Conservation (phyloP, 2,113 vertebrate species). For the Crotalus viridis region DNA sequence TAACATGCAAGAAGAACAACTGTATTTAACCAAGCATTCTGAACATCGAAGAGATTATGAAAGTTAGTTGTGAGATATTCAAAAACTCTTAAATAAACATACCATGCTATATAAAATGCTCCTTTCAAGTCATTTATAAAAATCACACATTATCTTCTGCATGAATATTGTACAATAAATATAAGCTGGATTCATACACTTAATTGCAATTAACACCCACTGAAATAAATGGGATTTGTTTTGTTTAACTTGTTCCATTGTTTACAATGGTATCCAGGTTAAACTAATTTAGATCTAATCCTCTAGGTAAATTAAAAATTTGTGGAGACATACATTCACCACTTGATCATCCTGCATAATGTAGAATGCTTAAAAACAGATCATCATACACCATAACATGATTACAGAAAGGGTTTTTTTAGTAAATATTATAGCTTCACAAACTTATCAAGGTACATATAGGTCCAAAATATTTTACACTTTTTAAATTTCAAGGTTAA, state of each 20-base stretch:
- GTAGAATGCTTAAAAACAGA: background rate
- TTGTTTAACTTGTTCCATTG: background rate
- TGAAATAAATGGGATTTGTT: background rate
- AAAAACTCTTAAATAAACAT: constrained; percentile 44
- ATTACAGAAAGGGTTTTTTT: constrained; percentile 17
- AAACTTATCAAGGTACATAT: constrained; percentile 18
- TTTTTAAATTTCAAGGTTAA: background rate
- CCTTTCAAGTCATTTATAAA: constrained; percentile 39
- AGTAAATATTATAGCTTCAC: constrained; percentile 20
- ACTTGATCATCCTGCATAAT: background rate
- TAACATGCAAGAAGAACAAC: constrained; percentile 55
- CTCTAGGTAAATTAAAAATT: constrained; percentile 12
- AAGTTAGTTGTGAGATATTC: constrained; percentile 38
- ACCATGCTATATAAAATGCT: constrained; percentile 62
- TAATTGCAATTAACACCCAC: background rate
- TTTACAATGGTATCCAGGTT: background rate
- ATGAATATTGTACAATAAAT: constrained; percentile 39
- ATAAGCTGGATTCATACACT: background rate
- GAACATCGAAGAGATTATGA: constrained; percentile 48
- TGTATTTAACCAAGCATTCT: constrained; percentile 42
- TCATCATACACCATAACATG: constrained; percentile 11
- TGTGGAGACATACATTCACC: background rate
- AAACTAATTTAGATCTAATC: background rate
- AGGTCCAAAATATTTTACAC: constrained; percentile 28
- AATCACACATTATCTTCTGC: constrained; percentile 15